Conservation (phyloP, 2,797 vertebrate species). For the Leucoraja ocellata region DNA sequence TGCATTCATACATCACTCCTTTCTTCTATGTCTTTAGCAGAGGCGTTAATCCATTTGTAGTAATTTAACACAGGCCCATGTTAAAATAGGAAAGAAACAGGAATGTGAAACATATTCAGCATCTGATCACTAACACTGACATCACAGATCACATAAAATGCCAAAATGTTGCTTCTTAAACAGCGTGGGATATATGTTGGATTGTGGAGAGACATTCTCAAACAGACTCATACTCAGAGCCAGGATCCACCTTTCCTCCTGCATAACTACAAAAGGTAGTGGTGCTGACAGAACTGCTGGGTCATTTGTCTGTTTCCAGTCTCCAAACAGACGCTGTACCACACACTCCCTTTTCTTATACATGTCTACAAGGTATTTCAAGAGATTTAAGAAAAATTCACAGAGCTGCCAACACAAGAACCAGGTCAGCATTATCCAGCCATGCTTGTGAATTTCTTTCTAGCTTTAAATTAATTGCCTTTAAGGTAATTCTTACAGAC, state of each 20-base stretch:
- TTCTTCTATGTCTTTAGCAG: background rate
- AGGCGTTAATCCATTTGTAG: background rate
- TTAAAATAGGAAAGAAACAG: background rate
- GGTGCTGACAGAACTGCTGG: background rate
- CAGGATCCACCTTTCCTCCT: background rate
- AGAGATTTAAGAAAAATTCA: background rate
- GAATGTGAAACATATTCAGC: conserved; percentile 8
- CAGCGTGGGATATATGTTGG: background rate
- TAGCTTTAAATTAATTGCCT: background rate
- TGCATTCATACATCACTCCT: background rate
- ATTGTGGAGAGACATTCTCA: background rate
- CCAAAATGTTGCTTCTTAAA: background rate
- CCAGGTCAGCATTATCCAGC: background rate
- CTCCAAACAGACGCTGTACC: background rate
- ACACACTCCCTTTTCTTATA: background rate
- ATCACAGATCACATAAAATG: conserved; percentile 11
- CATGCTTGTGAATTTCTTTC: background rate
- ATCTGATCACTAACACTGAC: background rate
- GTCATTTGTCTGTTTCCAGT: background rate
- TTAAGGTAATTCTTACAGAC: background rate
- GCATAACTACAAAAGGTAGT: background rate
- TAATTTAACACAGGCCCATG: background rate
- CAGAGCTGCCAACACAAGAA: background rate
- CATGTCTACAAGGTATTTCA: background rate
- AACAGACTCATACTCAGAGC: background rate